Base-by-base conservation (phyloP, 2,888 invertebrate genomes). In the Macaria liturata region DNA sequence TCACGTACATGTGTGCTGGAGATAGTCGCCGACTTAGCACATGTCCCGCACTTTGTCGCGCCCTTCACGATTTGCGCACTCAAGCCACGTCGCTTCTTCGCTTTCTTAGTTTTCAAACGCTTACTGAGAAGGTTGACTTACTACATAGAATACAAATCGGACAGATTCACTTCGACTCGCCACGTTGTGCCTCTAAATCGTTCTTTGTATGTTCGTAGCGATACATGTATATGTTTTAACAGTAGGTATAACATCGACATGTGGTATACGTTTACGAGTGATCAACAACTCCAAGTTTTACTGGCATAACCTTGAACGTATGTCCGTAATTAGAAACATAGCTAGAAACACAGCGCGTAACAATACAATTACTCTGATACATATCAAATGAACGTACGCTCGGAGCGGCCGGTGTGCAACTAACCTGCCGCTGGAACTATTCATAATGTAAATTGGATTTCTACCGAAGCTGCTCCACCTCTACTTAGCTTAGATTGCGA, bases 331-430 rank as follows among this genome's bases (percentile, higher is more conserved):
- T 57, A 56, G 49, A 58, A 58, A 58, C 44, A 54, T 57, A 49
- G 55, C 50, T 49, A 55, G 57, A 63, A 60, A 61, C 53, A 53
- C 57, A 47, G 45, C 58, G 45, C 57, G 57, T 61, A 60, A 60
- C 57, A 62, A 64, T 61, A 60, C 57, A 62, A 64, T 61, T 68
- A 64, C 53, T 61, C 54, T 52, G 67, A 67, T 67, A 63, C 67
- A 67, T 65, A 63, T 63, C 62, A 57, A 62, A 68, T 64, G 44
- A 60, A 60, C 59, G 54, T 48, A 61, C 61, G 63, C 59, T 54
- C 49, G 53, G 34, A 65, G 59, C 59, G 54, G 49, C 56, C 53
- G 34, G 61, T 59, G 59, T 65, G 62, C 64, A 64, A 63, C 65
- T 51, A 59, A 54, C 54, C 58, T 56, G 62, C 57, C 46, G 42